A percentile compares a stretch with the other conserved stretches of the same genome.
phyloP scores from a whole-genome alignment of 2,888 invertebrate genomes.

The Agapostemon virescens region DNA sequence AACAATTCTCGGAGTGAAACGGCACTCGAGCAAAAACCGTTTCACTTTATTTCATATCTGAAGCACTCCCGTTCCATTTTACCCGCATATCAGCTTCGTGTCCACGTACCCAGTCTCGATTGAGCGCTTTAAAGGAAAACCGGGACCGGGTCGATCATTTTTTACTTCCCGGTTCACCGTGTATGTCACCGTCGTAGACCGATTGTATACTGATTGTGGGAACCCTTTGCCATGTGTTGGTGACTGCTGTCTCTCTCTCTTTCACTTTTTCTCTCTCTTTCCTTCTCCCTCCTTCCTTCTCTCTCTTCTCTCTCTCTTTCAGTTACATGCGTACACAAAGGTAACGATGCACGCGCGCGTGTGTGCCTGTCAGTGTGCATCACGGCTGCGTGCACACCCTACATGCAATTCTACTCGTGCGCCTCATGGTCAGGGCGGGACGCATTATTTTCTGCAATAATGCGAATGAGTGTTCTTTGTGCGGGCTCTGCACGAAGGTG shows the following conservation, averaged over 20 bases:
- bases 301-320: constrained; percentile 35
- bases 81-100: constrained; percentile 4
- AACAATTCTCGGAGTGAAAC: not conserved
- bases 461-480: constrained; percentile 55
- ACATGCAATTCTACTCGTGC: constrained; percentile 58
- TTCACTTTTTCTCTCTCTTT: constrained; percentile 3
- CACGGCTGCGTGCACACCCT: constrained; percentile 71
- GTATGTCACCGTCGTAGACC: constrained; percentile 49
- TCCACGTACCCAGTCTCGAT: constrained; percentile 1
- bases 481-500: constrained; percentile 40
- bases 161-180: constrained; percentile 49
- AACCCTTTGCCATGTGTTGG: constrained; percentile 56
- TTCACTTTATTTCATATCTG: constrained; percentile 17
- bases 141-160: not conserved
- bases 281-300: not conserved
- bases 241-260: constrained; percentile 40
- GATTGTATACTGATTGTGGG: constrained; percentile 66
- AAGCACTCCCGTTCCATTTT: constrained; percentile 19
- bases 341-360: constrained; percentile 30
- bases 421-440: constrained; percentile 64
- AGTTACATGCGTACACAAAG: constrained; percentile 33
- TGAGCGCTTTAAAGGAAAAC: constrained; percentile 20
- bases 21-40: not conserved
- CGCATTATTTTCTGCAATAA: constrained; percentile 61
- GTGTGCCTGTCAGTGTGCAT: constrained; percentile 62